Evolutionary conservation across 2,113 vertebrate genomes (phyloP), one percentile per base, ranked within the genome.

Genomic region (Cynocephalus volans): DNA sequence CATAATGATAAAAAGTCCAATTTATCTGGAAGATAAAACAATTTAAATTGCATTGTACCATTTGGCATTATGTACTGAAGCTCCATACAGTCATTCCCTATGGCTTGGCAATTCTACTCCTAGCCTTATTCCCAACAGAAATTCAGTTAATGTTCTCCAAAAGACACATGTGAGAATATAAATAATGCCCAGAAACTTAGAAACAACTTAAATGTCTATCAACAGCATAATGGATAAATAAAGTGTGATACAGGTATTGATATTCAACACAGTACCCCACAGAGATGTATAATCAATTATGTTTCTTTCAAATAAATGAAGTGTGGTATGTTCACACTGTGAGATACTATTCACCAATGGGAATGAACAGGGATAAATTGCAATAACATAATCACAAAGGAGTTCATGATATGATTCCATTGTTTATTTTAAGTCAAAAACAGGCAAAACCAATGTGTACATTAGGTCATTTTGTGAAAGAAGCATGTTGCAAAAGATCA

Each of bases 401-500:
- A 4, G 41, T 41, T 41, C 41, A 41, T 41, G 41, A 41, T 76
- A 31, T 64, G 45, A 70, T 77, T 65, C n/a, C 54, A 65, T 81
- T 95, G 41, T 41, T 41, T 41, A 41, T 41, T 41, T 41, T 41
- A 41, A 41, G 41, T 41, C 41, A 41, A 41, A 41, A 41, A 41
- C 41, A 41, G 41, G 41, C 41, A 41, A 41, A 41, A 41, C 41
- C 41, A 41, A 41, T 41, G 41, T 41, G 41, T 41, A 41, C 41
- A 41, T 41, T 41, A 41, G 41, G 41, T 41, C 41, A 41, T 41
- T 89, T 60, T 92, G 36, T 96, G 36, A 94, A 93, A 86, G 65
- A 89, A 86, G n/a, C 41, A 69, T 75, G 73, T 75, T 89, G n/a
- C 45, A 28, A 56, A 90, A 90, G 73, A 95, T 87, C 24, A 87